Evolutionary conservation across 2,797 vertebrate genomes (phyloP), one percentile per base, ranked within the genome.

Genomic region (Helarctos malayanus): DNA sequence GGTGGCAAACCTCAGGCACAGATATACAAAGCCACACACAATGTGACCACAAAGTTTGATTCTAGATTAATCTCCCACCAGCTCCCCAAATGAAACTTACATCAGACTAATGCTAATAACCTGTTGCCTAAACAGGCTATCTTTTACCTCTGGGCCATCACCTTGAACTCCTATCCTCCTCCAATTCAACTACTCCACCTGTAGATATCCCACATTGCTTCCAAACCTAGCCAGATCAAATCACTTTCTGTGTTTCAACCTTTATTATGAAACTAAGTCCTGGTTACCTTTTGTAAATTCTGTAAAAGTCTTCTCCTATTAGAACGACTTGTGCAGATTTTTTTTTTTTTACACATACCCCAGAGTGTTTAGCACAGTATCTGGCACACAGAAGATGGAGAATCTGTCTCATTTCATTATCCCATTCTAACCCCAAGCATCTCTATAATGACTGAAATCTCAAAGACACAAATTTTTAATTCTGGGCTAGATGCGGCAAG

Each of bases 401-500:
- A 73, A 47, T n/a, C n/a, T 87, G 47, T 25, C 25, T 85, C 47
- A 38, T 73, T 59, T 76, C 47, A 65, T 78, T 29, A 59, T n/a
- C 57, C 41, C 41, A 95, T 61, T 85, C 57, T 87, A 88, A 90
- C 16, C 73, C 49, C n/a, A 83, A 23, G 6, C 21, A 71, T 8
- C 29, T 82, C 21, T 63, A 35, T n/a, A 83, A 80, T 56, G 57
- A 82, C 1, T 86, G 14, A 92, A 84, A 92, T n/a, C 41, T 84
- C 25, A 59, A 90, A 75, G 47, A 89, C 23, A 19, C 73, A 47
- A 81, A 94, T 84, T 95, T 59, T 82, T 91, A 80, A 91, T 86
- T 93, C 45, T 89, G 23, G 88, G 57, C 38, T 49, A 52, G 12
- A 93, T 56, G 47, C 21, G 32, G 32, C 38, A 88, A 81, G 6